Conservation (phyloP, 1,140 invertebrate genomes). For the Hormaphis cornu region DNA sequence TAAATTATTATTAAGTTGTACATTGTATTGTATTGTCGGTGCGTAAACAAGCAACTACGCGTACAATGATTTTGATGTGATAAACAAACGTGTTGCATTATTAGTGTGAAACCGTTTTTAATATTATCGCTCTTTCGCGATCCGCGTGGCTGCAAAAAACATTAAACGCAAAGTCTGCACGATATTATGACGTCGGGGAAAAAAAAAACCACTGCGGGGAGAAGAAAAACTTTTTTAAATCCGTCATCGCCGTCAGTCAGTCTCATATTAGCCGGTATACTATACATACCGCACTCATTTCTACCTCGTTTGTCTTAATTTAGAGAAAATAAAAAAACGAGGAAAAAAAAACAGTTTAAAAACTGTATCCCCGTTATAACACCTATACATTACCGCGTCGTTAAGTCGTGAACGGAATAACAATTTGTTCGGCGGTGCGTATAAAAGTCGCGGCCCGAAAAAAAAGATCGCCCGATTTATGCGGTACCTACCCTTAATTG, state of each 20-base stretch:
- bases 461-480: slow-evolving; percentile 27
- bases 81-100: too few relatives aligned
- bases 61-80: too few relatives aligned
- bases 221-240: slow-evolving; percentile 22
- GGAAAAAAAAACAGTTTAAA: slow-evolving; percentile 17
- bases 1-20: too few relatives aligned
- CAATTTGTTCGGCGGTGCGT: too few relatives aligned
- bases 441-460: not conserved
- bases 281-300: not conserved
- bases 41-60: too few relatives aligned
- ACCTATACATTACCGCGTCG: slow-evolving; percentile 30
- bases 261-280: not conserved
- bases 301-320: slow-evolving; percentile 15
- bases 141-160: slow-evolving; percentile 20
- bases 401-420: slow-evolving; percentile 26
- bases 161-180: not conserved
- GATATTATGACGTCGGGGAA: not conserved
- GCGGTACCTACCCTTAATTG: too few relatives aligned
- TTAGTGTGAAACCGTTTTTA: too few relatives aligned
- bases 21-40: too few relatives aligned
- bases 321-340: not conserved
- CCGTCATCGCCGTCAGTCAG: slow-evolving; percentile 3
- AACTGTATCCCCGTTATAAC: slow-evolving; percentile 20
- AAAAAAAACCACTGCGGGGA: not conserved
- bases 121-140: too few relatives aligned